Conservation (phyloP, 2,888 invertebrate genomes). For the Schizotus pectinicornis region DNA sequence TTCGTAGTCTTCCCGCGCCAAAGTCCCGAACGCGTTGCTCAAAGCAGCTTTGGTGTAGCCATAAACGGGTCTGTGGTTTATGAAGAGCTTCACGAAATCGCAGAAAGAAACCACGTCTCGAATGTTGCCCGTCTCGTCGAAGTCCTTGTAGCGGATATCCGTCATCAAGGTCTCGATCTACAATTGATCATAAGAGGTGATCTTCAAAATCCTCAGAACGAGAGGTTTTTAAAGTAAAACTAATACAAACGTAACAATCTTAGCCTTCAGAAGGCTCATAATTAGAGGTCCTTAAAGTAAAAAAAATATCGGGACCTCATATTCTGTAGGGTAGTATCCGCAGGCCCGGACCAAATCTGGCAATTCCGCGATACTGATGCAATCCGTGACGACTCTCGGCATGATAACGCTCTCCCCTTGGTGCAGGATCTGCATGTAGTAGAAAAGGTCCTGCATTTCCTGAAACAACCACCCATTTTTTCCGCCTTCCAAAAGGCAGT, state of each 20-base stretch:
- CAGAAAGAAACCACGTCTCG: conserved; percentile 69
- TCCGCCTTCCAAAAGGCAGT: conserved; percentile 73
- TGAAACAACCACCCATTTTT: conserved; percentile 72
- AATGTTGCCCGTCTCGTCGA: conserved; percentile 56
- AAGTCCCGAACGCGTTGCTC: conserved; percentile 60
- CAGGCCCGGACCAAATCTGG: conserved; percentile 77
- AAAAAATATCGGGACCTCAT: conserved; percentile 67
- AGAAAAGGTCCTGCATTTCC: conserved; percentile 77
- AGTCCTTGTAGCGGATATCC: conserved; percentile 64
- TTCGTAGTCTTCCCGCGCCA: conserved; percentile 37
- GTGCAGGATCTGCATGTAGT: conserved; percentile 76
- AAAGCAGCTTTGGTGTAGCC: conserved; percentile 61
- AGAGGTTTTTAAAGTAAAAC: too few relatives aligned
- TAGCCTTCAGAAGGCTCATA: too few relatives aligned
- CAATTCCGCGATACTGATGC: conserved; percentile 69
- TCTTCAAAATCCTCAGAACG: too few relatives aligned
- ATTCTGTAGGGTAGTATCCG: conserved; percentile 77
- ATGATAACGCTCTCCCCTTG: conserved; percentile 73
- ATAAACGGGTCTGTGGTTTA: conserved; percentile 70
- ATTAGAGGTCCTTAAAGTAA: not conserved
- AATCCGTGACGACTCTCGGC: conserved; percentile 65
- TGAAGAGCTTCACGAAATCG: conserved; percentile 69
- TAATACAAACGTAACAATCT: too few relatives aligned
- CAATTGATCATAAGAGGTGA: conserved; percentile 23
- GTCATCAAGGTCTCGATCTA: conserved; percentile 67